Evolutionary conservation across 2,888 invertebrate species (phyloP).

Genomic region (Dryobotodes eremita): DNA sequence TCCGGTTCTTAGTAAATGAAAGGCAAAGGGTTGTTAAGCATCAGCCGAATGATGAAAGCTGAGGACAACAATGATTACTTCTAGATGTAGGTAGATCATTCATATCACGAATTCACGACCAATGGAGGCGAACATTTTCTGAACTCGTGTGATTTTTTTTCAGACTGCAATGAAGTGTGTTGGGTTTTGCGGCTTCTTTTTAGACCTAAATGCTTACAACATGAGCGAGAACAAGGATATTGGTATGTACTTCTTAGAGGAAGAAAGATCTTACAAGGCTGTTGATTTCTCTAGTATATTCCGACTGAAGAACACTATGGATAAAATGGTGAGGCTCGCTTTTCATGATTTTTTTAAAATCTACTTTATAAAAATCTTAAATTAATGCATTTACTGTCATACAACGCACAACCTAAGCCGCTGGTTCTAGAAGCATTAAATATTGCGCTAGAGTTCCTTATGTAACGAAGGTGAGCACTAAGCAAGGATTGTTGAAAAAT

Average conservation of each 20-base stretch:
- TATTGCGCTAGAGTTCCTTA: too few relatives aligned
- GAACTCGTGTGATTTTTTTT: conserved; percentile 33
- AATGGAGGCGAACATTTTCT: too few relatives aligned
- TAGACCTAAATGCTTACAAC: conserved; percentile 71
- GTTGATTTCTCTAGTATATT: conserved; percentile 72
- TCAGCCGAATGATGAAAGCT: neutral
- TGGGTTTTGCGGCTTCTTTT: conserved; percentile 47
- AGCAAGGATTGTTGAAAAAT: too few relatives aligned
- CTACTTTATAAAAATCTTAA: neutral
- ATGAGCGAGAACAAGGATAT: conserved; percentile 68
- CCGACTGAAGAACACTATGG: conserved; percentile 57
- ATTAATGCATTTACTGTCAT: neutral
- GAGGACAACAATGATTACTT: too few relatives aligned
- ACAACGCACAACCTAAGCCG: neutral
- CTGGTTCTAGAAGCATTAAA: neutral
- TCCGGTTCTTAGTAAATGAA: neutral
- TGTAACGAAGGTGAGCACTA: too few relatives aligned
- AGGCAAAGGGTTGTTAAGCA: neutral
- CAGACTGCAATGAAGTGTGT: conserved; percentile 72
- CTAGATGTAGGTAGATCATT: neutral
- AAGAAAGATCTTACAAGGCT: conserved; percentile 63
- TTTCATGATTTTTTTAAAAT: neutral
- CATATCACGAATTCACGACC: neutral
- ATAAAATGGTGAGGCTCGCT: conserved; percentile 71
- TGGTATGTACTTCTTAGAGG: conserved; percentile 69